phyloP scores from a whole-genome alignment of 37 sponge, comb jelly and placozoan species.

The Agelas oroides region DNA sequence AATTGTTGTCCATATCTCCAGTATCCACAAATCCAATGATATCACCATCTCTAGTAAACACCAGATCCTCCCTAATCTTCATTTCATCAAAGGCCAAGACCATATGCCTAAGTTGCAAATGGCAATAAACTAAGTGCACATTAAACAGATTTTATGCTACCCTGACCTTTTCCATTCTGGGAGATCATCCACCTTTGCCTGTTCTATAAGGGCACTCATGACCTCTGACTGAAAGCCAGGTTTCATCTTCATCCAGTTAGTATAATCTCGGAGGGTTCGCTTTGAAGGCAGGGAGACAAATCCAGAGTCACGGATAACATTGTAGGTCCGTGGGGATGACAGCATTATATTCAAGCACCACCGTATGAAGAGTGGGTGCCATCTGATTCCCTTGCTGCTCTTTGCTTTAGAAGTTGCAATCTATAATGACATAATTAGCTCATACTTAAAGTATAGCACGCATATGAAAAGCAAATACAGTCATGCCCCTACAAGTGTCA shows the following conservation, averaged over 20 bases:
- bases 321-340: conserved; percentile 37
- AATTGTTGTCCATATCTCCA: conserved; percentile 34
- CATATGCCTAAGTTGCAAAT: too few relatives aligned
- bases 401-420: too few relatives aligned
- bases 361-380: conserved; percentile 50
- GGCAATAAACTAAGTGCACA: too few relatives aligned
- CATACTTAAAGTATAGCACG: too few relatives aligned
- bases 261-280: conserved; percentile 67
- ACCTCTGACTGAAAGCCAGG: conserved; percentile 59
- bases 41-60: conserved; percentile 27
- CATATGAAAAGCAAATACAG: too few relatives aligned
- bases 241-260: conserved; percentile 25
- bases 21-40: conserved; percentile 40
- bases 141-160: too few relatives aligned
- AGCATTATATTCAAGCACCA: conserved; percentile 64
- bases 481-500: neutral
- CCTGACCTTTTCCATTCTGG: conserved; percentile 53
- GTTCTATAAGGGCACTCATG: neutral
- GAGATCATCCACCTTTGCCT: conserved; percentile 36
- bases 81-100: conserved; percentile 46
- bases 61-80: conserved; percentile 48
- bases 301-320: conserved; percentile 37
- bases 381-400: conserved; percentile 8
- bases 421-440: too few relatives aligned
- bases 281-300: conserved; percentile 55